Base-by-base conservation (phyloP, 2,113 vertebrate genomes). In the Megaleporinus macrocephalus region DNA sequence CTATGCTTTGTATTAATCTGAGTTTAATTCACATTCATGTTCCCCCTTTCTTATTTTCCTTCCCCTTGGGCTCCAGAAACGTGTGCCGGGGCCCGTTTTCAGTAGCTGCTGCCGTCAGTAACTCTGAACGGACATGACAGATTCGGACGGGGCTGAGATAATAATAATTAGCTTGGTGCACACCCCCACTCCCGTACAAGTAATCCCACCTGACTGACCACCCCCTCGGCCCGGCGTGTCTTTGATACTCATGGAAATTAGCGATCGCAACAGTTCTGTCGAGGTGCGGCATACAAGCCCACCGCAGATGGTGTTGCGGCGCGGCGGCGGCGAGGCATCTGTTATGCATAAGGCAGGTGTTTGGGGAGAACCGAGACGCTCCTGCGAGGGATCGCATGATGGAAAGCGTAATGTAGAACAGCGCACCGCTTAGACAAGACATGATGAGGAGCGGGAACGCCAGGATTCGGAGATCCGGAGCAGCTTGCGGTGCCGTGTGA, bases 331-430 rank as follows among this genome's bases (percentile, higher is more conserved):
- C 2, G 53, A 30, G 62, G 73, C 63, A 82, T 76, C 73, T 76
- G 80, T 24, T 59, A n/a, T n/a, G 51, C 33, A 59, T 24, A 49
- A 61, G 71, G 65, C 80, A 76, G 72, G 80, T 82, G 80, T 82
- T 61, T 27, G 61, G 79, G 71, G 71, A 49, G 15, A 59, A 36
- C 63, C 0, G 53, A 59, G 73, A 74, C 5, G 33, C 62, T 44
- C 47, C 62, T 22, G 63, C 26, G 71, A 71, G 68, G 66, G 51
- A 47, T 71, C 65, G 66, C 41, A 16, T 71, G 78, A 68, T 70
- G 73, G 63, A 75, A 47, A 36, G 73, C 63, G 59, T 76, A 76
- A 76, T 69, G 63, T 44, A 57, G 76, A 69, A 77, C 63, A 68
- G 72, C 29, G 78, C 62, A 77, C 70, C 22, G 51, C 27, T 62